These are phyloP conservation scores for Myoxocephalus aenaeus DNA, from an alignment of 2,797 vertebrate species.

Conservation along the genomic window DNA sequence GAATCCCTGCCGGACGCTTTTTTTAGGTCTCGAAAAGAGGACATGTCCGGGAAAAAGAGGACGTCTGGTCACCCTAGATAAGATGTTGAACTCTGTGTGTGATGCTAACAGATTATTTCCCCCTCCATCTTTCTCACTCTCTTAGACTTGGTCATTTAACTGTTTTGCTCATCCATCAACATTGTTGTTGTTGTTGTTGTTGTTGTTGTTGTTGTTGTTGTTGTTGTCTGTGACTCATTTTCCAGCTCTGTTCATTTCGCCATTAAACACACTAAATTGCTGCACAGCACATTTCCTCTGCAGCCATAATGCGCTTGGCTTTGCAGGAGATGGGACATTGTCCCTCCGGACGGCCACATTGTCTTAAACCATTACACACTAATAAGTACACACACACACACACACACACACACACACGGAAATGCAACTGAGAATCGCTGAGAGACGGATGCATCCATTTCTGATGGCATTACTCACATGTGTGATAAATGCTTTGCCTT, in stretches of 20 bases:
- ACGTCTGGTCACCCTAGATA: too few species aligned
- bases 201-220: not conserved
- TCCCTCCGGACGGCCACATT: conserved; percentile 32
- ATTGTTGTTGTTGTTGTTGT: not conserved
- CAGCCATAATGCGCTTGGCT: conserved; percentile 36
- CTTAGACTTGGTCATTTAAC: conserved; percentile 12
- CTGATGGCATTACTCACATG: conserved; percentile 45
- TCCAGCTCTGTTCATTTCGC: not conserved
- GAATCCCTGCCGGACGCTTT: too few species aligned
- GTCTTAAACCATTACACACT: conserved; percentile 54
- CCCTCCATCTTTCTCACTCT: not conserved
- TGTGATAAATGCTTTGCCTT: conserved; percentile 42
- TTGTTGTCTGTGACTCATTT: conserved; percentile 13
- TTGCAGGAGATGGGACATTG: conserved; percentile 43
- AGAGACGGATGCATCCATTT: conserved; percentile 32
- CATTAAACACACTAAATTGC: conserved; percentile 42
- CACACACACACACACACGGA: conserved; percentile 4
- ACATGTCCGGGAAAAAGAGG: too few species aligned
- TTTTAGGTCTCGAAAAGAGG: too few species aligned
- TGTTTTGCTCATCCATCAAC: conserved; percentile 26
- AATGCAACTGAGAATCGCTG: conserved; percentile 23
- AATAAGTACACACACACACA: conserved; percentile 19
- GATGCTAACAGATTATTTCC: not conserved
- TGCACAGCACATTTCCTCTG: conserved; percentile 47
- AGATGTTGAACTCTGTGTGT: not conserved